phyloP scores from a whole-genome alignment of 2,113 vertebrate genomes.

The Thomomys bottae region DNA sequence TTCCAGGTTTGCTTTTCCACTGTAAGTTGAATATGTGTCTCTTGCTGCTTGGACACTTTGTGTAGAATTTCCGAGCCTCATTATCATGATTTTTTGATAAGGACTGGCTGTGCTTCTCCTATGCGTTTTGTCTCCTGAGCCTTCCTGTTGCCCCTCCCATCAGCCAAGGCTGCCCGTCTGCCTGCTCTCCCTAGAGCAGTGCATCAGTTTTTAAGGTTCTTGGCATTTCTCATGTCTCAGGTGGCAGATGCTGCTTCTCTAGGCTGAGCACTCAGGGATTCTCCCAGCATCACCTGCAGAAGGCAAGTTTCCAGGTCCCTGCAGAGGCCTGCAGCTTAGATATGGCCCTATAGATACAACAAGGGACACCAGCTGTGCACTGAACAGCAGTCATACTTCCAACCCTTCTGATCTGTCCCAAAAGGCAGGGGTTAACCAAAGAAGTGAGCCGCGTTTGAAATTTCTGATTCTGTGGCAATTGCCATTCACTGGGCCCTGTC shows the following conservation, averaged over 20 bases:
- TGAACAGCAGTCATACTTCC: no score
- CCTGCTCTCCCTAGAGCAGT: not conserved
- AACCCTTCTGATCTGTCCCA: not conserved
- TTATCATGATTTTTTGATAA: not conserved
- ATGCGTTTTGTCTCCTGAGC: not conserved
- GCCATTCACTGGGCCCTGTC: not conserved
- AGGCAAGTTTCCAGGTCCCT: not conserved
- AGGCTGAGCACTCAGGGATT: not conserved
- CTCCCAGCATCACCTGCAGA: not conserved
- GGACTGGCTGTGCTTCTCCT: not conserved
- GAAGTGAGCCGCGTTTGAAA: not conserved
- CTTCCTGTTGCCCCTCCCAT: not conserved
- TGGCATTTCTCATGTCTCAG: not conserved
- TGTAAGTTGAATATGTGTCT: not conserved
- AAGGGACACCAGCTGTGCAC: no score
- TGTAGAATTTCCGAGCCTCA: slow-evolving; percentile 10
- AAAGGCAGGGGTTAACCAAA: not conserved
- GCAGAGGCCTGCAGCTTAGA: no score
- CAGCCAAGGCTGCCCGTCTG: not conserved
- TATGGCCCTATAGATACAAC: not conserved
- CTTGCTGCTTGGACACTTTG: slow-evolving; percentile 1
- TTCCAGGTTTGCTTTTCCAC: not conserved
- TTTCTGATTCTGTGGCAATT: not conserved
- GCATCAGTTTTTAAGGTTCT: not conserved
- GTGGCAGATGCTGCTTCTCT: not conserved